phyloP scores from a whole-genome alignment of 2,888 invertebrate genomes.

The Sussaba pulchella region DNA sequence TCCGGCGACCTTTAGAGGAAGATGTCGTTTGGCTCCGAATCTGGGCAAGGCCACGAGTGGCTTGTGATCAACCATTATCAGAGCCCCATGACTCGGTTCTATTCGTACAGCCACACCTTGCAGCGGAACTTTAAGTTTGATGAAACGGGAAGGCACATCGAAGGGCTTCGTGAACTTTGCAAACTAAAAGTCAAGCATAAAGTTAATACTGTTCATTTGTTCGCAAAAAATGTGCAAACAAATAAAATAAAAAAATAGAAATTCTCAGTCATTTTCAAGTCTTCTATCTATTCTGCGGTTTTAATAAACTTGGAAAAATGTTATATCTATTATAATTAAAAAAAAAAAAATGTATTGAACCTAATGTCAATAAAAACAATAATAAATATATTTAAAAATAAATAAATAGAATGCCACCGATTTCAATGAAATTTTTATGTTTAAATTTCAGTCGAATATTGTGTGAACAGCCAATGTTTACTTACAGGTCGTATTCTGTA shows the following conservation, averaged over 20 bases:
- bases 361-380: too few relatives aligned
- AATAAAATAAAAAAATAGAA: too few relatives aligned
- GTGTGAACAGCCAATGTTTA: constrained; percentile 59
- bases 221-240: too few relatives aligned
- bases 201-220: not conserved
- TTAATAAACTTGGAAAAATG: too few relatives aligned
- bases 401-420: too few relatives aligned
- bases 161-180: constrained; percentile 84
- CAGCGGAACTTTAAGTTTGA: constrained; percentile 85
- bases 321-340: too few relatives aligned
- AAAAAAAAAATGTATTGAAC: not conserved
- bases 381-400: too few relatives aligned
- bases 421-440: not conserved
- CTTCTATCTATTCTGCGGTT: too few relatives aligned
- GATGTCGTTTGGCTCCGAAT: constrained; percentile 85
- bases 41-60: constrained; percentile 86
- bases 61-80: constrained; percentile 86
- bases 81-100: constrained; percentile 85
- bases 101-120: constrained; percentile 85
- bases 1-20: constrained; percentile 86
- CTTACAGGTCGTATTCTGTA: constrained; percentile 87
- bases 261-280: too few relatives aligned
- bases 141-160: constrained; percentile 87
- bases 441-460: not conserved
- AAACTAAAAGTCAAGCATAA: not conserved